Conservation (phyloP, 2,113 vertebrate species). For the Gasterosteus aculeatus region DNA sequence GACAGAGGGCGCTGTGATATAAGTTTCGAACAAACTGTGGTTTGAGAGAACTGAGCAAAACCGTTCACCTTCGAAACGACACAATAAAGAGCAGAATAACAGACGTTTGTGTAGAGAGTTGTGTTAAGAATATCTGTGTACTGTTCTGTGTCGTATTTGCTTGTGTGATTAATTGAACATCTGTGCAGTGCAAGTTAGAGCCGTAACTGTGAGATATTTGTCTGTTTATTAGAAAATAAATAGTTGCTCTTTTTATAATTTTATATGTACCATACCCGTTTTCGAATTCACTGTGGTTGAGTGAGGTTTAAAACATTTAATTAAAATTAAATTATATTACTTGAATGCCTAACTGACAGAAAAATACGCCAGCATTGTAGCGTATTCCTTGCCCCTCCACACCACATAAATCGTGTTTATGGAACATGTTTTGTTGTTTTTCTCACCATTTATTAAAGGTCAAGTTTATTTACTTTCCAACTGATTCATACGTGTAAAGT, state of each 20-base stretch:
- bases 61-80: background rate
- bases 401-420: background rate
- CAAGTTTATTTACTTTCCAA: conserved; percentile 14
- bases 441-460: conserved; percentile 13
- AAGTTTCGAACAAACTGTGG: background rate
- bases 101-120: background rate
- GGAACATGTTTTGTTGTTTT: conserved; percentile 37
- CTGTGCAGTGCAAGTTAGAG: background rate
- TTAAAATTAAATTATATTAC: background rate
- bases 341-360: background rate
- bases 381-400: background rate
- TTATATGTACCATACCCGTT: background rate
- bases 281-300: background rate
- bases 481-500: conserved; percentile 54
- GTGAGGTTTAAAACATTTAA: background rate
- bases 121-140: conserved; percentile 22
- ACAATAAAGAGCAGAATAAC: background rate
- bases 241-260: background rate
- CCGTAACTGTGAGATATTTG: conserved; percentile 4
- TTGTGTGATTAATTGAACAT: conserved; percentile 35
- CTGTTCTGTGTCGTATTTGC: conserved; percentile 19
- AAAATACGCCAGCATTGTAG: background rate
- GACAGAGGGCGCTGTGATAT: conserved; percentile 46
- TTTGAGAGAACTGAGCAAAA: background rate
- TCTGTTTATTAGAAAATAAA: conserved; percentile 10